These are phyloP conservation scores for Gyrodactylus salaris DNA, from an alignment of 1,140 invertebrate species.

Conservation along the genomic window DNA sequence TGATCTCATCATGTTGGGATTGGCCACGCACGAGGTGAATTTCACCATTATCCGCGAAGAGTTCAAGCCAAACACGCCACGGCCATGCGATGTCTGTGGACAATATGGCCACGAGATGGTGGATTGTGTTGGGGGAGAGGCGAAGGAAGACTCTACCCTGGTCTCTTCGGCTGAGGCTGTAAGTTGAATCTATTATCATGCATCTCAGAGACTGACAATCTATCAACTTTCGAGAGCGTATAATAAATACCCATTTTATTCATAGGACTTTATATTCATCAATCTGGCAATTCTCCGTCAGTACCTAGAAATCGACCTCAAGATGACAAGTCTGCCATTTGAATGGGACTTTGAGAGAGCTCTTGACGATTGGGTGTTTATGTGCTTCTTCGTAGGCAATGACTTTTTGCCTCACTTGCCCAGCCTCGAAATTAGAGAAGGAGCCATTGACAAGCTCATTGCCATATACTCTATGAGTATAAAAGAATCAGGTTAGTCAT, in stretches of 20 bases:
- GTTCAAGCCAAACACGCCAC: constrained; percentile 78
- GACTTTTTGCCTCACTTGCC: constrained; percentile 94
- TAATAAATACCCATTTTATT: not conserved
- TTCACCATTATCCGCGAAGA: constrained; percentile 70
- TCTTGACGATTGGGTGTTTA: constrained; percentile 90
- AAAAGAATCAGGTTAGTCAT: constrained; percentile 27
- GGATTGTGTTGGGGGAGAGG: constrained; percentile 41
- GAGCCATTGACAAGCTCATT: constrained; percentile 71
- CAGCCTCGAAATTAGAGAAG: constrained; percentile 74
- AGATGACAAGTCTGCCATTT: constrained; percentile 60
- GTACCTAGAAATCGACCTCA: constrained; percentile 58
- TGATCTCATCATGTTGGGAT: constrained; percentile 84
- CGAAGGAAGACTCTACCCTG: constrained; percentile 6
- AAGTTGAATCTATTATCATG: not conserved
- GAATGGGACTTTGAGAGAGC: constrained; percentile 25
- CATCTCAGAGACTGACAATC: no score
- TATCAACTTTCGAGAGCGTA: no score
- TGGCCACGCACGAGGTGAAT: constrained; percentile 90
- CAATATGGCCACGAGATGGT: constrained; percentile 77
- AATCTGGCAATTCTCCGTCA: constrained; percentile 60
- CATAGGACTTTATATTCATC: constrained; percentile 23
- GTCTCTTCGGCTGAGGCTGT: not conserved
- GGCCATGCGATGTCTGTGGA: constrained; percentile 76
- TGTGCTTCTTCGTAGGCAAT: constrained; percentile 99
- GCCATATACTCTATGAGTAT: constrained; percentile 72